Base-by-base conservation (phyloP, 64 coral and sea anemone genomes). In the Astreopora myriophthalma region DNA sequence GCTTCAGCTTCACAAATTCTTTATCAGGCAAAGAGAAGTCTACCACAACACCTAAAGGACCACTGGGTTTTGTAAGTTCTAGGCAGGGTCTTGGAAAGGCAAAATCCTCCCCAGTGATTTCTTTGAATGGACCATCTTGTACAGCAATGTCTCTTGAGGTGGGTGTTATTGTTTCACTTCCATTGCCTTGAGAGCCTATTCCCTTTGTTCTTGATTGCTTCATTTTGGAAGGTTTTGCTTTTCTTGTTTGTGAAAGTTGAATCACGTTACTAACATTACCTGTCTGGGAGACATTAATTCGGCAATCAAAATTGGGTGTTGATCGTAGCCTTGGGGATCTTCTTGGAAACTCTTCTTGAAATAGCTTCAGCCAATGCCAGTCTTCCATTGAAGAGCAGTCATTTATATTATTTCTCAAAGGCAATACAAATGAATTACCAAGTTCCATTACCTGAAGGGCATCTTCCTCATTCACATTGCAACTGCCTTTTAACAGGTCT, bases 11-110 rank as follows among this genome's bases (percentile, higher is more conserved):
- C 12, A 87, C 95, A 91, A 91, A 97, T 51, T 97, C 92, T 74
- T 94, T 90, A 73, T 97, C 95, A 30, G 95, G 95, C 28, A 97
- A 87, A 39, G 91, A 89, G 90, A 97, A 97, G 58, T 97, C 95
- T 3, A 94, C 80, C 22, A 91, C 48, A 65, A 86, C 48, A 34
- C 71, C 69, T 31, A 94, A 79, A 9, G 92, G 80, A 14, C 91
- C 95, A 64, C 95, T 49, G 65, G 57, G 42, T 72, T 86, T 90
- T 30, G 73, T 79, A 5, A 90, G 64, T 9, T 80, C 87, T 72
- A 0, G 23, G 58, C 63, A 17, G 24, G 87, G 95, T 23, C 28
- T 91, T 36, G 95, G 95, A 70, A 97, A 96, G 11, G 52, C 66
- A 87, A 87, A 87, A 74, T 48, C 39, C 1, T 73, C 26, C 4